Evolutionary conservation across 1,140 invertebrate genomes (phyloP), one percentile per base, ranked within the genome.

Genomic region (Leptinotarsa defecta): DNA sequence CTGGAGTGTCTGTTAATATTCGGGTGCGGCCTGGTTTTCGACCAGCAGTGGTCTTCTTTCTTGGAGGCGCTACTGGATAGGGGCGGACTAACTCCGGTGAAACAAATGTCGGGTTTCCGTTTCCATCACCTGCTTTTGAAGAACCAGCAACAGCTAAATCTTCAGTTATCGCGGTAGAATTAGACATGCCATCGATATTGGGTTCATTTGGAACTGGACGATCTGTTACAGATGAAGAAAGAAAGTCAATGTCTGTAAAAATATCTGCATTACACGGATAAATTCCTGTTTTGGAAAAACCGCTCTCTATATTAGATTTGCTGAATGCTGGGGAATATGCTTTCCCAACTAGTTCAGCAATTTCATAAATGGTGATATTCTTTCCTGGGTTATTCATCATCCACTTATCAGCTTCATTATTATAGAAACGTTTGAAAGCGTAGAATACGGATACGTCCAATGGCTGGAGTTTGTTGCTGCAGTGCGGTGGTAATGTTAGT

Each of bases 371-470:
- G 73, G 74, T 62, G 52, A 71, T 76, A 61, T 64, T 76, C 73
- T 72, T 61, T 22, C 48, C 69, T 76, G 74, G 69, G 73, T 71
- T 43, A 73, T 34, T 72, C 20, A 22, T 27, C 62, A 63, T 73
- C 68, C 65, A 61, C 22, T 5, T 34, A 71, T 48, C 17, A 13
- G 19, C 20, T 19, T 70, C 48, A 20, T 64, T 24, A 73, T 73
- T 73, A 68, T 73, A 73, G 67, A 65, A 64, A 72, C 24, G 85
- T 34, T 68, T 79, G 71, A n/a, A 77, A 20, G 6, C 75, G 48
- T 17, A 65, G 34, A 67, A 71, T 48, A 78, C 73, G 13, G 68
- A 72, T 20, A 80, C 69, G 71, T 80, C 79, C n/a, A 80, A 62
- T 19, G 79, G 77, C 48, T 80, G 79, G 22, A 74, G 64, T 65